Evolutionary conservation across 2,113 vertebrate species (phyloP).

Genomic region (Eurypyga helias): DNA sequence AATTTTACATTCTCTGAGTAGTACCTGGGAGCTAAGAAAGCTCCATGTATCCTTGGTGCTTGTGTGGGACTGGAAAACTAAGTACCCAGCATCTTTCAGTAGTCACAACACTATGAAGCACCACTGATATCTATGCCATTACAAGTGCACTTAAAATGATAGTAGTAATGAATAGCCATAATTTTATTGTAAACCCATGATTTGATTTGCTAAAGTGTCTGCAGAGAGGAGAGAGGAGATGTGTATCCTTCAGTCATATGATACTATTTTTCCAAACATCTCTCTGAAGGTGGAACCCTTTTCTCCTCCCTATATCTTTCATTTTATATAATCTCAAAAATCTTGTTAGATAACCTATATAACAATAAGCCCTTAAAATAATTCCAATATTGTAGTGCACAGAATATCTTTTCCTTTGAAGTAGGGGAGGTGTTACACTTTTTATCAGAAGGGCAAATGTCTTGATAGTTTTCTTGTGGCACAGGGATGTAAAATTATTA

Average conservation of each 20-base stretch:
- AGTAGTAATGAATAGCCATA: neutral
- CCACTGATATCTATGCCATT: neutral
- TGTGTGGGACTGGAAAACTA: neutral
- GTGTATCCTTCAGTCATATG: neutral
- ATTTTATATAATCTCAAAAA: neutral
- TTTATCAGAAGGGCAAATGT: rapidly evolving
- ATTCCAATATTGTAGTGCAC: neutral
- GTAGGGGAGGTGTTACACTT: neutral
- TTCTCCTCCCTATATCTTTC: neutral
- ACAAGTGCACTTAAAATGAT: neutral
- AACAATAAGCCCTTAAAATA: neutral
- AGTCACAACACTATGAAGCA: neutral
- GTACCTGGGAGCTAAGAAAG: neutral
- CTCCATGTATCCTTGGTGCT: neutral
- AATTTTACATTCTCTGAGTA: neutral
- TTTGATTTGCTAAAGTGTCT: neutral
- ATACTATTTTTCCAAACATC: neutral
- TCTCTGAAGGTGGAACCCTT: neutral
- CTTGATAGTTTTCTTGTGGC: neutral
- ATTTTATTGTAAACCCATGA: neutral
- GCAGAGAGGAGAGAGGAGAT: neutral
- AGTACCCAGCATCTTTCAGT: neutral
- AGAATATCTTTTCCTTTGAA: neutral
- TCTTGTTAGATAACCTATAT: neutral
- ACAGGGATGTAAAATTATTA: neutral